Base-by-base conservation (phyloP, 2,888 invertebrate genomes). In the Minunthozetes semirufus region DNA sequence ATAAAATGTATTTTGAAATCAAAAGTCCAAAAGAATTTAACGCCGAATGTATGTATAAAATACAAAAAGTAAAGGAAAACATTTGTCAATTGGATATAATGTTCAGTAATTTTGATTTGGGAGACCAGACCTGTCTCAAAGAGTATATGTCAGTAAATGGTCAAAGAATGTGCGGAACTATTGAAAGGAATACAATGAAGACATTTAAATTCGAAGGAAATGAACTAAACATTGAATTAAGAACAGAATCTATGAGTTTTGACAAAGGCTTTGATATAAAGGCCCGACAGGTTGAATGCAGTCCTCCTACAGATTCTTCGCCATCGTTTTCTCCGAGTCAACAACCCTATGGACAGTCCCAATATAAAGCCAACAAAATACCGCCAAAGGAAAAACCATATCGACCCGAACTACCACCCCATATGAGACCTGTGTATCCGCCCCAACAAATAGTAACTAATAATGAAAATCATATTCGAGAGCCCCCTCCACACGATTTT, bases 131-230 rank as follows among this genome's bases (percentile, higher is more conserved):
- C 42, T 78, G 78, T 73, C 38, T 25, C 11, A 61, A 71, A 13
- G 78, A 78, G 48, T 79, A 77, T 66, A 48, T 79, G 27, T 72
- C 78, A n/a, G 76, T 79, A 68, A 77, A 78, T 61, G 76, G 77
- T 1, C 75, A 76, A 73, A 48, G 76, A 38, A 72, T 78, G 70
- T 79, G 79, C 59, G 79, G 79, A n/a, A 53, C 53, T 19, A 46
- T 77, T 5, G 66, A 33, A 0, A 73, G 25, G n/a, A 76, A 71
- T 29, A 75, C 70, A 2, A 75, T 73, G 22, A 73, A 71, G 72
- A 76, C 72, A 22, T 77, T 73, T 33, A 63, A 48, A 38, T 77
- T 77, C 61, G 56, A 75, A 27, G 38, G 22, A 19, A 56, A 70
- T n/a, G 73, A 75, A 15, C 19, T 72, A 1, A 46, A 22, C 11